Conservation (phyloP, 2,797 vertebrate genomes). For the Dermochelys coriacea region DNA sequence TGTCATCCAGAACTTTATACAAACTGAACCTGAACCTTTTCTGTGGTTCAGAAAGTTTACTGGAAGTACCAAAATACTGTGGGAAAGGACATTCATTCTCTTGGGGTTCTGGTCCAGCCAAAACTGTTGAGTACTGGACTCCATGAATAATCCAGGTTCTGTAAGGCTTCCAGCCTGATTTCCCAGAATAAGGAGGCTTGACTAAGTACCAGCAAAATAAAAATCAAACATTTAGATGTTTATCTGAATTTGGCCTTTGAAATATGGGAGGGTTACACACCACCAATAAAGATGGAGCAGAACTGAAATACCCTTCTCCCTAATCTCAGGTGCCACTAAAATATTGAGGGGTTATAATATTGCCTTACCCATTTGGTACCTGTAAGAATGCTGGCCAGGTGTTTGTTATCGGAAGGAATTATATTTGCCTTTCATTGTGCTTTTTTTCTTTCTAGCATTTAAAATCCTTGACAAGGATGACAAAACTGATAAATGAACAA, state of each 20-base stretch:
- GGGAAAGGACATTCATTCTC: neutral
- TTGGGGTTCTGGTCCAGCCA: neutral
- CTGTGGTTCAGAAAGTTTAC: neutral
- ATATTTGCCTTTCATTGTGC: neutral
- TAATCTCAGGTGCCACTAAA: neutral
- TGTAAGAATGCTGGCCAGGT: neutral
- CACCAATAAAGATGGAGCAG: fast-evolving
- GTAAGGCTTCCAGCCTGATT: neutral
- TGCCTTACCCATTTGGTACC: neutral
- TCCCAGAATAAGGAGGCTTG: neutral
- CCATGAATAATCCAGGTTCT: neutral
- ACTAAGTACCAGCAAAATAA: neutral
- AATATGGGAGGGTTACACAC: neutral
- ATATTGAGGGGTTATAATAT: neutral
- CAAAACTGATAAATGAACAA: neutral
- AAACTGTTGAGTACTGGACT: neutral
- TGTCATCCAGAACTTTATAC: neutral
- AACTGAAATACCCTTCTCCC: fast-evolving
- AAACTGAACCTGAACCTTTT: neutral
- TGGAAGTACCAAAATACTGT: neutral
- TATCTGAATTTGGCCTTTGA: neutral
- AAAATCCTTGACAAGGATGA: neutral
- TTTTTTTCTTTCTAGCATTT: neutral
- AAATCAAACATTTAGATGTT: neutral
- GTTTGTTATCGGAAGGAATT: neutral